Base-by-base conservation (phyloP, 2,113 vertebrate genomes). In the Ondatra zibethicus region DNA sequence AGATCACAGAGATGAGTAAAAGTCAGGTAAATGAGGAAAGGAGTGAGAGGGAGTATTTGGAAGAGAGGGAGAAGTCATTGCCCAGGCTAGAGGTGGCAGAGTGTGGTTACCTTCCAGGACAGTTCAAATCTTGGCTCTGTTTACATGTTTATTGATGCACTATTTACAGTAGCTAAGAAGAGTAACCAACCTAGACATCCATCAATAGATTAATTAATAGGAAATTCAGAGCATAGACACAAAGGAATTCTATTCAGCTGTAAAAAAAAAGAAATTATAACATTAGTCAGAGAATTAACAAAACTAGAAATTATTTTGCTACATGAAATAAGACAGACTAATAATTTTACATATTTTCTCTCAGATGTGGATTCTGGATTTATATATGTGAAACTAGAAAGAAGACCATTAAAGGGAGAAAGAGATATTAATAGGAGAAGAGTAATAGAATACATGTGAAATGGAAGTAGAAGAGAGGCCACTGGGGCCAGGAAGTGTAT, bases 81-180 rank as follows among this genome's bases (percentile, higher is more conserved):
- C 7, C 33, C 25, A 61, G 63, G 17, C 39, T 0, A 0, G 33
- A 72, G 45, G 3, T 55, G 27, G 27, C 1, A 13, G 27, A 58
- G 25, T 27, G 3, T 12, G 45, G 12, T 33, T 33, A 10, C 0
- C 0, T 84, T 42, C 25, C 7, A 33, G 82, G 17, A 89, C 55
- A 94, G 75, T 42, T 36, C 65, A 84, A 45, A 58, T 66, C 25
- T 65, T 42, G 19, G 36, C 36, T 39, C 36, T 88, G 3, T 39
- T 12, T 42, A 29, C 50, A 42, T 58, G 50, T 50, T 88, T 58
- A 88, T 31, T 73, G 68, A 55, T 72, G 50, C 7, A 55, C 23
- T 42, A 55, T 68, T 72, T 58, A 73, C 50, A 55, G 39, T 88
- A 73, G 36, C 87, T 73, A 58, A 73, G 87, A 88, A 73, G 52